Base-by-base conservation (phyloP, 2,113 vertebrate species). In the Dicerorhinus sumatrensis region DNA sequence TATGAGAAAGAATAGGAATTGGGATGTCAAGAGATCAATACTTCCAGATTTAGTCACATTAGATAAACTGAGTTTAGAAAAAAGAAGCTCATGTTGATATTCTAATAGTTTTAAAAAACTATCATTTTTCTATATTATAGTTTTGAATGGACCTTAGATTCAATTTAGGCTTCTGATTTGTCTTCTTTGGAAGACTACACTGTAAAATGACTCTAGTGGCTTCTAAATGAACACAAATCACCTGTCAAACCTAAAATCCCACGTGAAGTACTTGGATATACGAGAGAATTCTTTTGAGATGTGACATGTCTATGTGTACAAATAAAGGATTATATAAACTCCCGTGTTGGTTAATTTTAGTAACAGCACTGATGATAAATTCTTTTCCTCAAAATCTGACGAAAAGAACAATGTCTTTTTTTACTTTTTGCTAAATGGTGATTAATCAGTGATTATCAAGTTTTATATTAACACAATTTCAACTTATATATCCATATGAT, bases 391-490 rank as follows among this genome's bases (percentile, higher is more conserved):
- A 14, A 82, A 96, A 63, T 67, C 3, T 75, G 70, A 90, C 39
- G 42, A 79, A 75, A 62, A 94, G 9, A 97, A n/a, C 27, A 62
- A 65, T 87, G 8, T 83, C 17, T 63, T 54, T 95, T 94, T 93
- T 75, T 83, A 85, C 48, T 83, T 92, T 94, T 73, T 97, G 72
- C 48, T 81, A 25, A 58, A 69, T n/a, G 67, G 39, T 27, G 51
- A 91, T 81, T 18, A 91, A 91, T 33, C 21, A 86, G 63, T 94
- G 23, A 54, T 97, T 94, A 39, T 4, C 10, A 96, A 72, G 48
- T 96, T 17, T n/a, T 36, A 92, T 48, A 92, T 42, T 81, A 94
- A 89, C 92, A 97, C 33, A 96, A 39, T 97, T 96, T 21, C 94
- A 85, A 95, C 0, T 14, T 2, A 0, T 65, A 20, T 73, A 96